These are phyloP conservation scores for Lasioglossum marginatum DNA, from an alignment of 2,888 invertebrate species.

Conservation along the genomic window DNA sequence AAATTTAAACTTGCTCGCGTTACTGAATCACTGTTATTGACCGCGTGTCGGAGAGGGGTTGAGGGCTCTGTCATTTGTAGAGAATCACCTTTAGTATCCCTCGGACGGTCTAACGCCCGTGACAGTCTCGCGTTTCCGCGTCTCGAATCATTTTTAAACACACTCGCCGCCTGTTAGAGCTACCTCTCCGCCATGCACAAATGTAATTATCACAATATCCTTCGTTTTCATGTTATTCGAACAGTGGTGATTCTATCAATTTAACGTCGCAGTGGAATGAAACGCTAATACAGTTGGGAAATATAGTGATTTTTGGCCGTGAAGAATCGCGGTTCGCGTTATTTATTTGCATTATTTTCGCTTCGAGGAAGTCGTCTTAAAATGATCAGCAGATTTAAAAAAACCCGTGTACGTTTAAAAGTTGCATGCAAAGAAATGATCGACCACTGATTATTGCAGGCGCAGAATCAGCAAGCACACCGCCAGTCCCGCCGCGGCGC, in stretches of 20 bases:
- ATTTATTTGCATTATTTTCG: not conserved
- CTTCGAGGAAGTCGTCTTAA: not conserved
- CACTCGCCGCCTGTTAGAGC: not conserved
- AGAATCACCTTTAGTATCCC: constrained; percentile 80
- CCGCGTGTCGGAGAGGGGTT: constrained; percentile 55
- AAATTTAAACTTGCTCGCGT: constrained; percentile 52
- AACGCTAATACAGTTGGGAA: not conserved
- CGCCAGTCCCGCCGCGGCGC: constrained; percentile 82
- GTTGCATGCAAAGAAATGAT: constrained; percentile 18
- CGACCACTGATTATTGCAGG: constrained; percentile 50
- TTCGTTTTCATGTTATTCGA: not conserved
- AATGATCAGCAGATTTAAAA: no score
- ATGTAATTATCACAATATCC: constrained; percentile 40
- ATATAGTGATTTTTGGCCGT: not conserved
- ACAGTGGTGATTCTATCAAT: not conserved
- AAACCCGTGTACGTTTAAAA: not conserved
- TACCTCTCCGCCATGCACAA: constrained; percentile 36
- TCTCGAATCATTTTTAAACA: constrained; percentile 27
- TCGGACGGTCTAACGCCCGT: constrained; percentile 75
- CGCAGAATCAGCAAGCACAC: constrained; percentile 62
- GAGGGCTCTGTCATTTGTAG: constrained; percentile 79
- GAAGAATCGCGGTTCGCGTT: not conserved
- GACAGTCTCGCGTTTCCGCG: constrained; percentile 72
- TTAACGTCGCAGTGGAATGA: not conserved
- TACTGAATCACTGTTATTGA: constrained; percentile 68